A percentile compares a stretch with the other conserved stretches of the same genome.
Conservation (phyloP, 2,888 invertebrate genomes). For the Himalopsyche anomala region DNA sequence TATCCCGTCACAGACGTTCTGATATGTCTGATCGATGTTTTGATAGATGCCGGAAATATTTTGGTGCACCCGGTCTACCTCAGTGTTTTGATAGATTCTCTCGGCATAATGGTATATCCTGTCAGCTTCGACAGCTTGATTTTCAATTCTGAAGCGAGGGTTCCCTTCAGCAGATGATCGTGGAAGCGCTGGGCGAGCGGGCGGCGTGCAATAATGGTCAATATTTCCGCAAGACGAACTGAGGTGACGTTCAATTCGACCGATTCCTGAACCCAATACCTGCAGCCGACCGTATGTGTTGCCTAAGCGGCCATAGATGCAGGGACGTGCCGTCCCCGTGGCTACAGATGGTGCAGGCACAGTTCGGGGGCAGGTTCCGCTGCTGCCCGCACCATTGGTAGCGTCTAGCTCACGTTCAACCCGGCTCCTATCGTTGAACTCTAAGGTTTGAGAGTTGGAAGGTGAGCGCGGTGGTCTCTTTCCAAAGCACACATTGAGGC, state of each 20-base stretch:
- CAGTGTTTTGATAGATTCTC: constrained; percentile 71
- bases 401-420: constrained; percentile 62
- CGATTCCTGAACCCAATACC: constrained; percentile 76
- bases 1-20: constrained; percentile 46
- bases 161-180: constrained; percentile 65
- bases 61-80: constrained; percentile 65
- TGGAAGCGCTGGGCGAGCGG: constrained; percentile 68
- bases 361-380: constrained; percentile 60
- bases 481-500: constrained; percentile 65
- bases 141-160: constrained; percentile 69
- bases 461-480: constrained; percentile 67
- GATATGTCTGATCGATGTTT: not conserved
- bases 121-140: constrained; percentile 71
- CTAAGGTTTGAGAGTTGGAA: constrained; percentile 71
- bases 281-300: constrained; percentile 77
- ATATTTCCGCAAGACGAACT: constrained; percentile 83
- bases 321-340: constrained; percentile 53
- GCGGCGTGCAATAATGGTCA: constrained; percentile 73
- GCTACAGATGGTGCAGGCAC: constrained; percentile 56
- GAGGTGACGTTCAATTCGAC: constrained; percentile 78
- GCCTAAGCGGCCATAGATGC: constrained; percentile 70
- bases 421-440: constrained; percentile 70
- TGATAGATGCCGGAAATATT: not conserved
- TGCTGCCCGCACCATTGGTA: constrained; percentile 62
- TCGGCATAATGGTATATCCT: constrained; percentile 72